A percentile compares a stretch with the other conserved stretches of the same genome.
These are phyloP conservation scores for Gadopsis marmoratus DNA, from an alignment of 2,797 vertebrate genomes.

Conservation along the genomic window DNA sequence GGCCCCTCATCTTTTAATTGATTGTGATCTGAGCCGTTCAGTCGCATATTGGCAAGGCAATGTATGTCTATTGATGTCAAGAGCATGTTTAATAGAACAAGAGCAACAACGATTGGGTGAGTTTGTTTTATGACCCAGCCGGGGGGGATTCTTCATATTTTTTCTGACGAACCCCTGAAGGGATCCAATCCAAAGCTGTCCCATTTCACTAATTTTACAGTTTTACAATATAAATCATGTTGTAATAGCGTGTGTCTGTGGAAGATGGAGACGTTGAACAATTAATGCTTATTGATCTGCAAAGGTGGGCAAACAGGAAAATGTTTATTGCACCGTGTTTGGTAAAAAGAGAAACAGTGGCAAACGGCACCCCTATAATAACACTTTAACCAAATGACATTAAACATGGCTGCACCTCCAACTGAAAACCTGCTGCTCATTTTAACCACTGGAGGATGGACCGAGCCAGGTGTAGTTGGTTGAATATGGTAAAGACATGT, in stretches of 20 bases:
- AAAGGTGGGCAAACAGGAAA: slow-evolving; percentile 2
- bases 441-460: background rate
- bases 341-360: background rate
- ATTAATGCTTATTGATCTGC: background rate
- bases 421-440: slow-evolving; percentile 12
- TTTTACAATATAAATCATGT: slow-evolving; percentile 41
- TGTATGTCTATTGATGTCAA: slow-evolving; percentile 47
- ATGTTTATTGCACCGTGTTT: background rate
- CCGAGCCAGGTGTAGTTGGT: background rate
- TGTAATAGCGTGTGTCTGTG: background rate
- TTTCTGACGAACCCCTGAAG: slow-evolving; percentile 33
- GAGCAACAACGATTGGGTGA: slow-evolving; percentile 32
- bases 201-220: slow-evolving; percentile 45
- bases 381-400: background rate
- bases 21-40: slow-evolving; percentile 48
- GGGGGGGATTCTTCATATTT: slow-evolving; percentile 29
- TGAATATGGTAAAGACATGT: background rate
- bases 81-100: slow-evolving; percentile 46
- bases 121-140: slow-evolving; percentile 54
- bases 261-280: slow-evolving; percentile 19
- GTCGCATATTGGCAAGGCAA: slow-evolving; percentile 45
- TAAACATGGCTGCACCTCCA: background rate
- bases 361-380: background rate
- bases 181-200: slow-evolving; percentile 40
- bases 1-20: slow-evolving; percentile 44